Conservation (phyloP, 2,888 invertebrate species). For the Drosophila rellima region DNA sequence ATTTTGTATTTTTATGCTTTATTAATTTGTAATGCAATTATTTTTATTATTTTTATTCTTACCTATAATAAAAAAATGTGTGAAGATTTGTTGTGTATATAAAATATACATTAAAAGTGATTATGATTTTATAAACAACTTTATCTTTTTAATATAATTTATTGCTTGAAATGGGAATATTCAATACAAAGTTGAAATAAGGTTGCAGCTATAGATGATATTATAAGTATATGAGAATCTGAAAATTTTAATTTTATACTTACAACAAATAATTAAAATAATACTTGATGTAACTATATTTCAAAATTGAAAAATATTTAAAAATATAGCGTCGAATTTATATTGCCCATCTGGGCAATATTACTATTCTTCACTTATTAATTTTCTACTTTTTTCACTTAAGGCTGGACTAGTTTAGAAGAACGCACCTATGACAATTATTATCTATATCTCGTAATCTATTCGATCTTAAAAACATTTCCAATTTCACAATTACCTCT, state of each 20-base stretch:
- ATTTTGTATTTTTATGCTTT: slow-evolving; percentile 71
- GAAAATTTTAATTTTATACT: not conserved
- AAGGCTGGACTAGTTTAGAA: slow-evolving; percentile 30
- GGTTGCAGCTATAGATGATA: not conserved
- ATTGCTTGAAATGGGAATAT: slow-evolving; percentile 3
- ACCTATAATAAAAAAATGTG: slow-evolving; percentile 64
- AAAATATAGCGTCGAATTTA: not conserved
- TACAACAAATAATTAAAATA: not conserved
- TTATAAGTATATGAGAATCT: not conserved
- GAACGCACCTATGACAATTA: slow-evolving; percentile 14
- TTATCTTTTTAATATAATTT: slow-evolving; percentile 19
- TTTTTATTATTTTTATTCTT: slow-evolving; percentile 62
- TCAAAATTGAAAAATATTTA: not conserved
- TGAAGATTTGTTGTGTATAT: slow-evolving; percentile 77
- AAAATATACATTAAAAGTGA: slow-evolving; percentile 78
- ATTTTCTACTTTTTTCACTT: not conserved
- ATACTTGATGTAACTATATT: not conserved
- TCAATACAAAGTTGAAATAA: not conserved
- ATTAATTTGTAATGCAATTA: slow-evolving; percentile 74
- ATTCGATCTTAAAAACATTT: slow-evolving; percentile 1
- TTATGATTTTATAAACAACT: slow-evolving; percentile 59
- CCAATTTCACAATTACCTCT: slow-evolving; percentile 12
- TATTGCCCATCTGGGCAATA: not conserved
- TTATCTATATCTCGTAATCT: not conserved
- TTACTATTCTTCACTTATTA: too few relatives aligned